Evolutionary conservation across 2,797 vertebrate species (phyloP).

Genomic region (Botia almorhae): DNA sequence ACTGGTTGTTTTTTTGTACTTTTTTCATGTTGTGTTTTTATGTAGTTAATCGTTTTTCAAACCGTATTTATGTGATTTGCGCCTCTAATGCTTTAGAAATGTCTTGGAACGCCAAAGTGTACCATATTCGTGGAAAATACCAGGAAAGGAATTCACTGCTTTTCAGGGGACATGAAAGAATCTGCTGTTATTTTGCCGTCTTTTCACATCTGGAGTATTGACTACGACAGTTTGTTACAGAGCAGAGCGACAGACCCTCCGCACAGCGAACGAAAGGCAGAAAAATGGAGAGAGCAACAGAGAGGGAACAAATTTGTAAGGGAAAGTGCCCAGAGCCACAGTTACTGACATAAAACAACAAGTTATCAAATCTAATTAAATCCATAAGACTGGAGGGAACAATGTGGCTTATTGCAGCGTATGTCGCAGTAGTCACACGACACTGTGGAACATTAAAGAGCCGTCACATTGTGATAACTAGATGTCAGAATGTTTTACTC

Average conservation of each 20-base stretch:
- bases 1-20: neutral
- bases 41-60: neutral
- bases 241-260: conserved; percentile 44
- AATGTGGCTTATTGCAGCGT: conserved; percentile 43
- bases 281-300: conserved; percentile 42
- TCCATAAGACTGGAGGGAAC: conserved; percentile 49
- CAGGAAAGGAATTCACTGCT: conserved; percentile 59
- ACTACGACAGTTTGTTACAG: conserved; percentile 60
- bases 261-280: conserved; percentile 49
- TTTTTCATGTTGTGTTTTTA: neutral
- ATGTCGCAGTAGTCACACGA: conserved; percentile 50
- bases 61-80: neutral
- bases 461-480: conserved; percentile 60
- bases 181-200: conserved; percentile 61
- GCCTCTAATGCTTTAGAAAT: neutral
- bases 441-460: conserved; percentile 58
- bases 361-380: conserved; percentile 64
- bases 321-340: conserved; percentile 58
- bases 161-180: conserved; percentile 54
- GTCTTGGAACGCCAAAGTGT: neutral
- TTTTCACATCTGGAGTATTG: conserved; percentile 64
- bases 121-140: neutral
- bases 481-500: conserved; percentile 49
- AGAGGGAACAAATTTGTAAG: conserved; percentile 51
- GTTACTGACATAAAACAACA: conserved; percentile 63